Conservation (phyloP, 1,140 invertebrate species). For the Penaeus chinensis region DNA sequence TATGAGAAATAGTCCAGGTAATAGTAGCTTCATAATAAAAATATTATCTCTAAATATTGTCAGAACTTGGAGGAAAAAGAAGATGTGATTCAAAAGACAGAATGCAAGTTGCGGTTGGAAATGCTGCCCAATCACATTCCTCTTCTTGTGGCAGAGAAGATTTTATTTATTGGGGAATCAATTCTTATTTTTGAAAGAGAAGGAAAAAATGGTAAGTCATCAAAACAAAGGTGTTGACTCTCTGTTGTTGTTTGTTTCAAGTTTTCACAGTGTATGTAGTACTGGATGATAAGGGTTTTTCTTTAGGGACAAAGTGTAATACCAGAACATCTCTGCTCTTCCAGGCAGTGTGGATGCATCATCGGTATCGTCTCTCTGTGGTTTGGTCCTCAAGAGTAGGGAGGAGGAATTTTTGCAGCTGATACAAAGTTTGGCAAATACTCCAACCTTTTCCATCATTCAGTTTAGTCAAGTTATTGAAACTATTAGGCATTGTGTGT, state of each 20-base stretch:
- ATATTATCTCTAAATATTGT: not conserved
- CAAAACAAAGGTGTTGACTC: not conserved
- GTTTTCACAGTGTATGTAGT: too few species aligned
- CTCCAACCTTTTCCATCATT: conserved; percentile 33
- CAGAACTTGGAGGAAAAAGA: conserved; percentile 18
- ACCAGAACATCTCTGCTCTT: not conserved
- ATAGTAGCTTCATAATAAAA: too few species aligned
- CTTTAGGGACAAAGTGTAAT: not conserved
- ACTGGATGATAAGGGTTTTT: too few species aligned
- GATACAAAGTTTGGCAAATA: conserved; percentile 12
- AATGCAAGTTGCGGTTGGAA: conserved; percentile 29
- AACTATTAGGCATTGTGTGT: conserved; percentile 43
- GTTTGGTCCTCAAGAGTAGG: conserved; percentile 28
- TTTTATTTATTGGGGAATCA: conserved; percentile 41
- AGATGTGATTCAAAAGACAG: not conserved
- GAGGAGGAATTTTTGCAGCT: conserved; percentile 33
- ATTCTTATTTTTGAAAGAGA: conserved; percentile 45
- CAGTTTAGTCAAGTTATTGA: conserved; percentile 43
- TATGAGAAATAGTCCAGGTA: too few species aligned
- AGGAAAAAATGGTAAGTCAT: conserved; percentile 29
- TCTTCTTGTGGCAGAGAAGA: conserved; percentile 32
- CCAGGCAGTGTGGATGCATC: not conserved
- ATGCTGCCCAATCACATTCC: conserved; percentile 46
- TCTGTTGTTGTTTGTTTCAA: too few species aligned
- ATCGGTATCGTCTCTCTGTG: conserved; percentile 32